Evolutionary conservation across 2,888 invertebrate species (phyloP), one percentile per base, ranked within the genome.

Genomic region (Cantharis lateralis): DNA sequence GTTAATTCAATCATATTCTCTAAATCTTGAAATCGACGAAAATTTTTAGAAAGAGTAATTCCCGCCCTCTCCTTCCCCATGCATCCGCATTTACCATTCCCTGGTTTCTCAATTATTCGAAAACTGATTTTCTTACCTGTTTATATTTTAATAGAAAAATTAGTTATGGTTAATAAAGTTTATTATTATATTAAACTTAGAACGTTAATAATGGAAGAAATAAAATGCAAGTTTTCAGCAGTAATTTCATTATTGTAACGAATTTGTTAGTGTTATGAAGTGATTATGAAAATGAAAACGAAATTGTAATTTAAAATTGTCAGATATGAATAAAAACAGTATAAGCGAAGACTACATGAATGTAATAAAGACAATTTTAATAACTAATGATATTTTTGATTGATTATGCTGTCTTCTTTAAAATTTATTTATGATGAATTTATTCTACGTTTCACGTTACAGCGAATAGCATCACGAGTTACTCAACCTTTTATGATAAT

Each of bases 401-500:
- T 66, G 64, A 66, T 66, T 66, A 66, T 66, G 64, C 64, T 66
- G 64, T 66, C 64, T 18, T 66, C 64, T 66, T 64, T 66, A 66
- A 66, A 66, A 66, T 66, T 66, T 66, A 66, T 66, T 66, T 66
- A 66, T 66, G 64, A 20, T 20, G 24, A 66, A 66, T 66, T 66
- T 66, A 66, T 66, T 66, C 64, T 24, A 24, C 18, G 24, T 15
- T 63, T 63, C 18, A 66, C 64, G 64, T 66, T 66, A 66, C 18
- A 66, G 24, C 64, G 18, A 66, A 24, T 24, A 66, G 24, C 20
- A 20, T 66, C 24, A 66, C 24, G 48, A 48, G 24, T 24, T 66
- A 66, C 64, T 66, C 64, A 66, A 66, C 64, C 15, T 20, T 66
- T 66, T 66, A 66, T 66, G 64, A 20, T 66, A 20, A 66, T 66